Evolutionary conservation across 2,113 vertebrate genomes (phyloP).

Genomic region (Pachypanchax playfairii): DNA sequence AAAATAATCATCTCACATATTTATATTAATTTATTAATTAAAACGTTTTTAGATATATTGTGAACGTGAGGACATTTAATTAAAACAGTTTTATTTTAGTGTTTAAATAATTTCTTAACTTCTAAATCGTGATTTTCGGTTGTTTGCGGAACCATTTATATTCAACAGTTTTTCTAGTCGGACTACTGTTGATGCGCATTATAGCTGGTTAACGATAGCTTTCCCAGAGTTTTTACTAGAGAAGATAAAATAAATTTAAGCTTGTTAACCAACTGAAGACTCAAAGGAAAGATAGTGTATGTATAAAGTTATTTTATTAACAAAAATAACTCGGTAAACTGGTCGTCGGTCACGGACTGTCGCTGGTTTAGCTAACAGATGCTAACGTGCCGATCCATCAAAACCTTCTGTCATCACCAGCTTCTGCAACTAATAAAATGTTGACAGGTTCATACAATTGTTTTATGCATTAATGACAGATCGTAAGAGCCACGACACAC

Average conservation of each 20-base stretch:
- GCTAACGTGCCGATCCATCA: background rate
- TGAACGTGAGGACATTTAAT: too few relatives aligned
- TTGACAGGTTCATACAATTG: background rate
- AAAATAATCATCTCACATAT: too few relatives aligned
- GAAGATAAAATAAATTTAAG: background rate
- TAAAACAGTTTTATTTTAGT: too few relatives aligned
- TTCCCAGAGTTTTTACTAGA: slow-evolving; percentile 51
- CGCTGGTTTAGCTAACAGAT: background rate
- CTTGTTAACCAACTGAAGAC: background rate
- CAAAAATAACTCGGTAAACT: background rate
- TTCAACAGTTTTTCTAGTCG: slow-evolving; percentile 19
- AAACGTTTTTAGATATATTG: too few relatives aligned
- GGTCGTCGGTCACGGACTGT: background rate
- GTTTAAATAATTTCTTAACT: too few relatives aligned
- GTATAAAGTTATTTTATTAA: slow-evolving; percentile 1
- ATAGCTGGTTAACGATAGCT: slow-evolving; percentile 44
- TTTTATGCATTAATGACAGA: background rate
- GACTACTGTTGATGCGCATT: slow-evolving; percentile 20
- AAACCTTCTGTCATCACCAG: background rate
- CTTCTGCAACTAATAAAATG: too few relatives aligned
- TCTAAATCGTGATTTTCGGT: too few relatives aligned
- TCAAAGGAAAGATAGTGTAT: background rate
- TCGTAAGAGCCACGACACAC: fast-evolving
- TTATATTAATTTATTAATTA: too few relatives aligned
- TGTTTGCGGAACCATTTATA: too few relatives aligned